Conservation (phyloP, 2,113 vertebrate genomes). For the Seriola aureovittata region DNA sequence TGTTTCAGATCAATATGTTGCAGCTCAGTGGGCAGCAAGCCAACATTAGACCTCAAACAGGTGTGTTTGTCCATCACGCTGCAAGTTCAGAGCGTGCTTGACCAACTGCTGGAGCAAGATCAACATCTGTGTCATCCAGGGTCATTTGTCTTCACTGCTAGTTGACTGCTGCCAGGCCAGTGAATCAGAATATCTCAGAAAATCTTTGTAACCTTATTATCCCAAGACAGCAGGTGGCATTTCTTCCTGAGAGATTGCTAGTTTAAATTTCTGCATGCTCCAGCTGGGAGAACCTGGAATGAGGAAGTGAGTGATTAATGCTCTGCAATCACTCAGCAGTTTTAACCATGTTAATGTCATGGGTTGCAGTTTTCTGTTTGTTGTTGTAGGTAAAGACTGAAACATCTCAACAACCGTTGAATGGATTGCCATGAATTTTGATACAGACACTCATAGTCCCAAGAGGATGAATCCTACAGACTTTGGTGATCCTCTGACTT, state of each 20-base stretch:
- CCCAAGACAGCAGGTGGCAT: background rate
- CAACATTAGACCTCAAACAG: slow-evolving; percentile 53
- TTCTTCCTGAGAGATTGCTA: background rate
- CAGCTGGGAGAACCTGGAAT: background rate
- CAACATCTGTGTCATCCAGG: slow-evolving; percentile 41
- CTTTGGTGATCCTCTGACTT: background rate
- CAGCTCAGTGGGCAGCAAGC: slow-evolving; percentile 11
- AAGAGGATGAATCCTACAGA: background rate
- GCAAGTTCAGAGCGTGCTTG: slow-evolving; percentile 36
- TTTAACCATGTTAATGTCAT: background rate
- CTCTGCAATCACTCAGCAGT: background rate
- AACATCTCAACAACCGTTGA: too few relatives aligned
- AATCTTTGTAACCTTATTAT: background rate
- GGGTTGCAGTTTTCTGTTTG: too few relatives aligned
- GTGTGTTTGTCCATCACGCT: slow-evolving; percentile 59
- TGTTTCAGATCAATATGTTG: slow-evolving; percentile 75
- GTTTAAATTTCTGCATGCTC: background rate
- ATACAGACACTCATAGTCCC: background rate
- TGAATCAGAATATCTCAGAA: background rate
- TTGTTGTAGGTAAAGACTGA: too few relatives aligned
- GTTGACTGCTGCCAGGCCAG: background rate
- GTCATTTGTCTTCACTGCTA: background rate
- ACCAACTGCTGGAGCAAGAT: slow-evolving; percentile 41
- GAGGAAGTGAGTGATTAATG: background rate
- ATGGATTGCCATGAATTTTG: background rate